Evolutionary conservation across 2,113 vertebrate species (phyloP).

Genomic region (Dendropsophus ebraccatus): DNA sequence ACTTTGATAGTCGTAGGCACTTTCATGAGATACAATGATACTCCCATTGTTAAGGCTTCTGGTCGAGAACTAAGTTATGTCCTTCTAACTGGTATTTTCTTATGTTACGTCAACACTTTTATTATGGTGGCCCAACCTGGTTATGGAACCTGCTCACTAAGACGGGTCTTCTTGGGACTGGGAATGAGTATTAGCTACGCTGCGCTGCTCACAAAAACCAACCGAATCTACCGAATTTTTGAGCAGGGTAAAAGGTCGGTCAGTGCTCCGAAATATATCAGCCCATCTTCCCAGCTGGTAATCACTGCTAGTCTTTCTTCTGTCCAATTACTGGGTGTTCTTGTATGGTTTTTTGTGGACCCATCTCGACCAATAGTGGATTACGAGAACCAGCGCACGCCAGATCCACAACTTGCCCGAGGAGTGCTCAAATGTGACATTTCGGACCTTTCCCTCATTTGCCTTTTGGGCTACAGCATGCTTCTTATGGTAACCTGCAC

Average conservation of each 20-base stretch:
- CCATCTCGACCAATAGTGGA: constrained; percentile 93
- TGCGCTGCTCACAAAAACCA: constrained; percentile 94
- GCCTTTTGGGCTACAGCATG: too few relatives aligned
- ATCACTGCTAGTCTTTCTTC: constrained; percentile 96
- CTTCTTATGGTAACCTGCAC: too few relatives aligned
- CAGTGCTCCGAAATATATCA: constrained; percentile 91
- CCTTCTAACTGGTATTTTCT: constrained; percentile 92
- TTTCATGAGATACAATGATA: constrained; percentile 94
- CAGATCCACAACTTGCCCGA: constrained; percentile 85
- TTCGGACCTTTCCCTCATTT: constrained; percentile 81
- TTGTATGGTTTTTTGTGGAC: constrained; percentile 94
- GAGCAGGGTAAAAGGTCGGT: constrained; percentile 96
- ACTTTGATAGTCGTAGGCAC: constrained; percentile 89
- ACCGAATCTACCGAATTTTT: constrained; percentile 97
- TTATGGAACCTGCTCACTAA: constrained; percentile 86
- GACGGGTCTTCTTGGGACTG: constrained; percentile 90
- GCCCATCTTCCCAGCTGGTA: constrained; percentile 91
- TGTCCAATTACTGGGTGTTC: constrained; percentile 92
- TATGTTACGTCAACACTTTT: constrained; percentile 94
- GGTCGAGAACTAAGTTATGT: constrained; percentile 96
- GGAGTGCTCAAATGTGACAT: constrained; percentile 90
- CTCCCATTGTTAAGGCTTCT: constrained; percentile 93
- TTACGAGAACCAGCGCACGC: constrained; percentile 94
- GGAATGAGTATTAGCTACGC: constrained; percentile 98
- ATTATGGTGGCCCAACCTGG: constrained; percentile 92